Base-by-base conservation (phyloP, 2,888 invertebrate genomes). In the Aspidiotus destructor region DNA sequence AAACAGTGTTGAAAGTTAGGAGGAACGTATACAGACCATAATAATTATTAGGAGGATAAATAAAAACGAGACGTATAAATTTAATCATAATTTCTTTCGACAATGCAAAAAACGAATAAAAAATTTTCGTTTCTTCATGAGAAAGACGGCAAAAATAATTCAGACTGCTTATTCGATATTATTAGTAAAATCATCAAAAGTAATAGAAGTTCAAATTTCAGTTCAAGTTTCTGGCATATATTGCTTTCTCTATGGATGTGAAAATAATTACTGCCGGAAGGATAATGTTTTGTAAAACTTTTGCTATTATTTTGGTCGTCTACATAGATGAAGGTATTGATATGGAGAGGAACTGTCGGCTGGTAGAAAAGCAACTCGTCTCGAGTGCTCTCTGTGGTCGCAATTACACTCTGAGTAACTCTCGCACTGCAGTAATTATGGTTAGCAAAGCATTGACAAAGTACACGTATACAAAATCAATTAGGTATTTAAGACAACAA, bases 261-360 rank as follows among this genome's bases (percentile, higher is more conserved):
- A 48, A 3, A 48, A n/a, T 48, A 48, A 48, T 48, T 48, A 48
- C n/a, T n/a, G 48, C n/a, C n/a, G n/a, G n/a, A 28, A 28, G 28
- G 28, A 5, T 28, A 48, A 13, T 48, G 10, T 48, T 48, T 48
- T n/a, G 48, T 48, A 48, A 13, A 48, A 48, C 48, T 48, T 11
- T 48, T 48, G 48, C 48, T 48, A 13, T 48, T 48, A n/a, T 48
- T 48, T 6, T 48, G 48, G 6, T 48, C 48, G 48, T 28, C 28
- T 28, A 48, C 48, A 6, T 48, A 48, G n/a, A 48, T 48, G 48
- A 13, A 48, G n/a, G 48, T 48, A 48, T 48, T 48, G 10, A 48
- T 48, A n/a, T n/a, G 48, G 48, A 48, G 48, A 48, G 48, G 48
- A 48, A 48, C 48, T 48, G 48, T 48, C 6, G 48, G 48, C 48